Evolutionary conservation across 2,888 invertebrate genomes (phyloP).

Genomic region (Agriopis aurantiaria): DNA sequence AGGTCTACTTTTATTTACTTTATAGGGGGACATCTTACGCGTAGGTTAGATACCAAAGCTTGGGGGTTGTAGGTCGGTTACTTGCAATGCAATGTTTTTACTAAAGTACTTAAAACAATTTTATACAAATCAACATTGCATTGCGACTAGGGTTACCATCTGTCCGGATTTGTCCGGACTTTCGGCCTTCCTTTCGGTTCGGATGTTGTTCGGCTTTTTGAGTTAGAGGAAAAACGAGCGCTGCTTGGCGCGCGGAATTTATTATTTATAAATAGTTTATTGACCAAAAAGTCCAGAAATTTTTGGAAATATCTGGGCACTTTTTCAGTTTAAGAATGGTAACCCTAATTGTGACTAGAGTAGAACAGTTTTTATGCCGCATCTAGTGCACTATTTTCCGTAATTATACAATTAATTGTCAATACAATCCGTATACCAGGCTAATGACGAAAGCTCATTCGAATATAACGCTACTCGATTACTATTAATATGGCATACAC

Average conservation of each 20-base stretch:
- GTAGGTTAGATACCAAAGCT: slow-evolving; percentile 57
- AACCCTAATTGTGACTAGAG: slow-evolving; percentile 60
- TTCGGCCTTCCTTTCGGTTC: too few species aligned
- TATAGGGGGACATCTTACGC: slow-evolving; percentile 45
- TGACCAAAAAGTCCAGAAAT: too few species aligned
- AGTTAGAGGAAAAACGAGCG: too few species aligned
- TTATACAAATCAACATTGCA: slow-evolving; percentile 43
- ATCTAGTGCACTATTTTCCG: slow-evolving; percentile 67
- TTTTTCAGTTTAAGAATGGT: too few species aligned
- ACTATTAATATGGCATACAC: slow-evolving; percentile 69
- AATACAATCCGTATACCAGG: slow-evolving; percentile 75
- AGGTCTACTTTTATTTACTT: slow-evolving; percentile 47
- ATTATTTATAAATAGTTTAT: too few species aligned
- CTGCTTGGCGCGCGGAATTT: too few species aligned
- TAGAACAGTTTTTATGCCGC: slow-evolving; percentile 59
- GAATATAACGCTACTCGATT: slow-evolving; percentile 72
- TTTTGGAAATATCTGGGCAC: too few species aligned
- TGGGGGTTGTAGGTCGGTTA: slow-evolving; percentile 59
- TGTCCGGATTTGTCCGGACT: too few species aligned
- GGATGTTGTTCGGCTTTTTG: too few species aligned
- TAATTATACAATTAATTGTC: slow-evolving; percentile 59
- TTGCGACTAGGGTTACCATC: slow-evolving; percentile 62
- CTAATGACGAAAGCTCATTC: slow-evolving; percentile 83
- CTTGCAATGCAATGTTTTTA: slow-evolving; percentile 58
- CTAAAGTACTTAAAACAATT: slow-evolving; percentile 51